Conservation (phyloP, 2,797 vertebrate species). For the Echeneis naucrates region DNA sequence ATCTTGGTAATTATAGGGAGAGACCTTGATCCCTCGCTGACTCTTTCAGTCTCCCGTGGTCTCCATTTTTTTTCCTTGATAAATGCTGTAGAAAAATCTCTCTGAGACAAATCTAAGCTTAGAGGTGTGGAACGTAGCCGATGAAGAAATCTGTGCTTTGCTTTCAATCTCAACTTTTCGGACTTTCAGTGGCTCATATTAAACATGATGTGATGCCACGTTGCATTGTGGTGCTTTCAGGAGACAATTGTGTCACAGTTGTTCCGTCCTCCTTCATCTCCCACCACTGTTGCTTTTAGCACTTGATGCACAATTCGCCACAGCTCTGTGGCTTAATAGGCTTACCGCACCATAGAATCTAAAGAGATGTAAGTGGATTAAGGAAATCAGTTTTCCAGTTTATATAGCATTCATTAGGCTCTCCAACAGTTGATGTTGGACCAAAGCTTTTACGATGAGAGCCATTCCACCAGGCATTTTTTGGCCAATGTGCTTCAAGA, state of each 20-base stretch:
- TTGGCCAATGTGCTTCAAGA: conserved; percentile 30
- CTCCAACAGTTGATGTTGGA: conserved; percentile 51
- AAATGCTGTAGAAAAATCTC: conserved; percentile 51
- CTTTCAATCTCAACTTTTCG: conserved; percentile 32
- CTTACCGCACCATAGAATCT: conserved; percentile 67
- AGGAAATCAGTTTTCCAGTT: conserved; percentile 72
- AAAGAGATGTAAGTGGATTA: conserved; percentile 80
- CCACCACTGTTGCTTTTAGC: conserved; percentile 55
- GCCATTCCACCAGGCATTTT: conserved; percentile 35
- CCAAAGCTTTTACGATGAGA: conserved; percentile 38
- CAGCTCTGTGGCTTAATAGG: conserved; percentile 69
- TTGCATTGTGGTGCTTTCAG: conserved; percentile 12
- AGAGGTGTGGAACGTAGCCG: conserved; percentile 12
- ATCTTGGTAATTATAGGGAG: conserved; percentile 81
- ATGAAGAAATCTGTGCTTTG: conserved; percentile 71
- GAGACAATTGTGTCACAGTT: conserved; percentile 43
- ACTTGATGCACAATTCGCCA: conserved; percentile 61
- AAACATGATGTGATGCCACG: conserved; percentile 25
- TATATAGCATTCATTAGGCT: conserved; percentile 59
- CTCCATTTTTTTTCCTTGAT: conserved; percentile 24
- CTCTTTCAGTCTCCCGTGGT: conserved; percentile 52
- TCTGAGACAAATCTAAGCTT: conserved; percentile 48
- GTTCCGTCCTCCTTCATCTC: conserved; percentile 48
- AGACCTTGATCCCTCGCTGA: conserved; percentile 69
- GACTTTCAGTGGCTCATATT: conserved; percentile 17